Percentiles rank a stretch among this genome's conserved stretches.
Evolutionary conservation across 2,888 invertebrate genomes (phyloP).

Genomic region (Alloscopus bannaensis): DNA sequence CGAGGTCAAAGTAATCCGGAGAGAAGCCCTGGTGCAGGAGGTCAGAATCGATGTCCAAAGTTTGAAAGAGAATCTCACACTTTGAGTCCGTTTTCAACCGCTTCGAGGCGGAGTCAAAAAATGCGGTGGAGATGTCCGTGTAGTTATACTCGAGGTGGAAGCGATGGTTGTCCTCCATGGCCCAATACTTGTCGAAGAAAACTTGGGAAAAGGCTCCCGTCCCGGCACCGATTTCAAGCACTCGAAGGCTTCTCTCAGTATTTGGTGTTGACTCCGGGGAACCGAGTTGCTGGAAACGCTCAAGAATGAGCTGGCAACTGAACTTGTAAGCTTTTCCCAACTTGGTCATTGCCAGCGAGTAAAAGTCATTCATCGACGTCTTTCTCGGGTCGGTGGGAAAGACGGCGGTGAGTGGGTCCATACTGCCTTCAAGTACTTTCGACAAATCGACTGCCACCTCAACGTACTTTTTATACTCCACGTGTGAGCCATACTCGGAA

Average conservation of each 20-base stretch:
- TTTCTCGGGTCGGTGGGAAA: too few relatives aligned
- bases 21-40: too few relatives aligned
- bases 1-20: too few relatives aligned
- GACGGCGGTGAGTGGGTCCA: neutral
- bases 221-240: neutral
- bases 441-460: neutral
- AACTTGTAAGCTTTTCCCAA: too few relatives aligned
- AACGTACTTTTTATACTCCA: neutral
- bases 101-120: neutral
- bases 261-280: neutral
- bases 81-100: too few relatives aligned
- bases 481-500: neutral
- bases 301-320: too few relatives aligned
- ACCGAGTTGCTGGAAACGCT: too few relatives aligned
- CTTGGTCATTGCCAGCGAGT: too few relatives aligned
- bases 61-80: too few relatives aligned
- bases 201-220: neutral
- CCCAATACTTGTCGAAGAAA: neutral
- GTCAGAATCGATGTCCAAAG: too few relatives aligned
- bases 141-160: neutral
- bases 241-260: neutral
- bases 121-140: neutral
- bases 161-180: too few relatives aligned
- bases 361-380: too few relatives aligned
- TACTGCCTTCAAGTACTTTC: neutral